phyloP scores from a whole-genome alignment of 2,888 invertebrate genomes.

The Baccha elongata region DNA sequence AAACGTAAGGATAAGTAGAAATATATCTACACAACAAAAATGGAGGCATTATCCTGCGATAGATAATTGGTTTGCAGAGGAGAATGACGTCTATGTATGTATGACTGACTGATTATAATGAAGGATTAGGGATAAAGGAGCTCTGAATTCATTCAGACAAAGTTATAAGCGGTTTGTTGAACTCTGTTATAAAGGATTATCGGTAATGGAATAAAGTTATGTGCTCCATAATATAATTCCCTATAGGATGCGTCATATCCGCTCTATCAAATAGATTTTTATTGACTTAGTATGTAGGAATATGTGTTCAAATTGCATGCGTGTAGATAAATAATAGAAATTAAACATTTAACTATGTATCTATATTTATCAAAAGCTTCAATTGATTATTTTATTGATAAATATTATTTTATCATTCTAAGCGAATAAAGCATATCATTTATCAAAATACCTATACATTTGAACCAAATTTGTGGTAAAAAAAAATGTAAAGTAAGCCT shows the following conservation, averaged over 20 bases:
- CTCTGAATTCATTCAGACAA: constrained; percentile 14
- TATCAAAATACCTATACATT: too few relatives aligned
- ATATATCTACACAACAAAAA: constrained; percentile 5
- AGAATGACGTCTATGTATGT: not conserved
- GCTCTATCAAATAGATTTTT: not conserved
- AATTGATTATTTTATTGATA: too few relatives aligned
- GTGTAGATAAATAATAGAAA: too few relatives aligned
- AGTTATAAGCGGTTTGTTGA: constrained; percentile 51
- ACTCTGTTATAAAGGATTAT: constrained; percentile 56
- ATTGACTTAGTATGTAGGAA: not conserved
- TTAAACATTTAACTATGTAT: too few relatives aligned
- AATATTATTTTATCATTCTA: too few relatives aligned
- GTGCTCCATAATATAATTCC: constrained; percentile 43
- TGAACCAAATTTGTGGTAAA: too few relatives aligned
- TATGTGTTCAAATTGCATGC: too few relatives aligned
- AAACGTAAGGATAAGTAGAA: constrained; percentile 38
- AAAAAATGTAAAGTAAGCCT: too few relatives aligned
- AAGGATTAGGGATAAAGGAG: constrained; percentile 46
- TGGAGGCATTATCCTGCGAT: constrained; percentile 57
- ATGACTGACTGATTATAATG: not conserved
- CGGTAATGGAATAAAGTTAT: constrained; percentile 49
- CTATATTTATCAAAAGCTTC: too few relatives aligned
- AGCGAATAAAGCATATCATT: too few relatives aligned
- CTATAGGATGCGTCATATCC: constrained; percentile 30
- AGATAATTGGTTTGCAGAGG: constrained; percentile 55